Percentiles rank a stretch among this genome's conserved stretches.
Evolutionary conservation across 2,113 vertebrate genomes (phyloP).

Genomic region (Gadus macrocephalus): DNA sequence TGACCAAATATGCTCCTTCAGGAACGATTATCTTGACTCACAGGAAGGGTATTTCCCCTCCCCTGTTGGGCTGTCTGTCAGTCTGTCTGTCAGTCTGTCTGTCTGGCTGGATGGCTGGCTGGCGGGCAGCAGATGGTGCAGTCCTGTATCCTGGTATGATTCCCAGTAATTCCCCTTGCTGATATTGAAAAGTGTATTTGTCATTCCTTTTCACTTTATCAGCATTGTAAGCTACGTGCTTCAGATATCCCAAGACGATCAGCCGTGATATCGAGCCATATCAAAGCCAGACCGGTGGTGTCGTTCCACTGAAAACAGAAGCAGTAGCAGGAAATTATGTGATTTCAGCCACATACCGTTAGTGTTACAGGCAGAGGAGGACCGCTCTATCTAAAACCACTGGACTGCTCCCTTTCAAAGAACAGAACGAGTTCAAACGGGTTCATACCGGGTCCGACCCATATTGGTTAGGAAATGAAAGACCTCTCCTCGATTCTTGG

Average conservation of each 20-base stretch:
- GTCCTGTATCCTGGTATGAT: too few species aligned
- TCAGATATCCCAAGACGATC: too few species aligned
- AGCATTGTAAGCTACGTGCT: too few species aligned
- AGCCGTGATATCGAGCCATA: not conserved
- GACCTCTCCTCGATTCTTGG: too few species aligned
- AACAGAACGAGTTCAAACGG: too few species aligned
- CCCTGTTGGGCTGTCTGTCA: not conserved
- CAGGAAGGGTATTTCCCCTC: not conserved
- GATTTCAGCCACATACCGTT: conserved; percentile 21
- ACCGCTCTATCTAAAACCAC: conserved; percentile 24
- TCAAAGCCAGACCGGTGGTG: conserved; percentile 3
- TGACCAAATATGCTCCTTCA: too few species aligned
- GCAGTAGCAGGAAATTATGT: conserved; percentile 47
- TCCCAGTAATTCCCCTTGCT: too few species aligned
- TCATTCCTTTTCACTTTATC: too few species aligned
- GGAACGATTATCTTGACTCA: not conserved
- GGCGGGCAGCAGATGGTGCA: not conserved
- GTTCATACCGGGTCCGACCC: too few species aligned
- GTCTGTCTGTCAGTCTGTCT: not conserved
- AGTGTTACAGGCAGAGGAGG: conserved; percentile 37
- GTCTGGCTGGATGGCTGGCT: not conserved
- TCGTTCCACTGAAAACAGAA: conserved; percentile 27
- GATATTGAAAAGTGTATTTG: too few species aligned
- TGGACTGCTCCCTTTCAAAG: too few species aligned
- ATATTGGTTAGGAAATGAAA: not conserved